phyloP scores from a whole-genome alignment of 1,140 invertebrate genomes.

The Euwallacea similis region DNA sequence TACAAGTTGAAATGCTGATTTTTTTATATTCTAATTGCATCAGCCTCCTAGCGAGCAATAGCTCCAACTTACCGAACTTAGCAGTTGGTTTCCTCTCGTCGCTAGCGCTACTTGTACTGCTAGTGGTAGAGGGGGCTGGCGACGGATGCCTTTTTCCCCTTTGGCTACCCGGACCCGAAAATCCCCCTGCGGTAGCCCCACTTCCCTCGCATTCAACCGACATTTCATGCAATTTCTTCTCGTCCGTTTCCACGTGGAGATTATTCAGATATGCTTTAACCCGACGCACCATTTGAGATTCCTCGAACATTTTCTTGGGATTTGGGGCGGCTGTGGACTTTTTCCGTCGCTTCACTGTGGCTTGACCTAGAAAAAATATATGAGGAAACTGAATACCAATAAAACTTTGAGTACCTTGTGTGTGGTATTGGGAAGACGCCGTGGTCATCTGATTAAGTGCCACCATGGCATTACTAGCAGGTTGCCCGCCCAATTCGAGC shows the following conservation, averaged over 20 bases:
- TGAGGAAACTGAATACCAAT: neutral
- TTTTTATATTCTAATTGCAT: no score
- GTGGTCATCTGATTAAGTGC: constrained; percentile 85
- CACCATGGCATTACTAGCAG: constrained; percentile 84
- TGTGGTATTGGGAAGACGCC: constrained; percentile 56
- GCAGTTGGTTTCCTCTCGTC: constrained; percentile 68
- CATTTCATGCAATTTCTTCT: constrained; percentile 84
- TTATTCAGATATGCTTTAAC: constrained; percentile 95
- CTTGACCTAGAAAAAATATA: constrained; percentile 58
- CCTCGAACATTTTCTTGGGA: constrained; percentile 98
- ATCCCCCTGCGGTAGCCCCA: constrained; percentile 53
- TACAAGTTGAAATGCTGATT: no score
- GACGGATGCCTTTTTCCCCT: constrained; percentile 75
- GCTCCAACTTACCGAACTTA: constrained; percentile 64
- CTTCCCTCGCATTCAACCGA: constrained; percentile 84
- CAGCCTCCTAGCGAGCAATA: no score
- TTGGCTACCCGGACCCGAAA: constrained; percentile 54
- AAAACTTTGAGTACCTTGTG: constrained; percentile 43
- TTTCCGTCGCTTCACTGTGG: constrained; percentile 88
- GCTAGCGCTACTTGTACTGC: constrained; percentile 85
- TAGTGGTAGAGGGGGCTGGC: constrained; percentile 87
- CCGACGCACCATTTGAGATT: constrained; percentile 95
- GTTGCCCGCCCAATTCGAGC: constrained; percentile 82
- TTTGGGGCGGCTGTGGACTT: constrained; percentile 90
- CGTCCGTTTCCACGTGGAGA: constrained; percentile 89